Percentiles rank a stretch among this genome's conserved stretches.
These are phyloP conservation scores for Ciconia boyciana DNA, from an alignment of 2,113 vertebrate genomes.

Conservation along the genomic window DNA sequence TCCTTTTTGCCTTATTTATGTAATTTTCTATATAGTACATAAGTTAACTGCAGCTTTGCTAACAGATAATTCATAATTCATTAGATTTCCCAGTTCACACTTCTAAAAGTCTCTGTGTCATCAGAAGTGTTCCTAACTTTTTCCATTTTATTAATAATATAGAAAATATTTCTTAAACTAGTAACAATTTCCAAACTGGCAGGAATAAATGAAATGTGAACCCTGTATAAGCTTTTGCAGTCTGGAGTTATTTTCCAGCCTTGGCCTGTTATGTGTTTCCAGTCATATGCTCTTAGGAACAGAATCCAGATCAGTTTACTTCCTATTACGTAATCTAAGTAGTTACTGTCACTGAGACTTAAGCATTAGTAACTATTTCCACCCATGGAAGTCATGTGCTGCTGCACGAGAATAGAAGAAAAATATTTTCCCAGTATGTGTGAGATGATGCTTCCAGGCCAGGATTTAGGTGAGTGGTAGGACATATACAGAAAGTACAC, in stretches of 20 bases:
- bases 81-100: neutral
- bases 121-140: neutral
- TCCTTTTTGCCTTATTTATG: neutral
- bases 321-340: conserved; percentile 46
- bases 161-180: neutral
- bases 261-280: conserved; percentile 46
- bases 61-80: neutral
- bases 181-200: neutral
- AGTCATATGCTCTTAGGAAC: conserved; percentile 25
- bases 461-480: neutral
- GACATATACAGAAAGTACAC: neutral
- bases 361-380: conserved; percentile 33
- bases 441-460: neutral
- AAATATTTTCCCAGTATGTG: neutral
- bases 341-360: neutral
- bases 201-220: conserved; percentile 3
- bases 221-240: neutral
- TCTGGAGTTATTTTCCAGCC: neutral
- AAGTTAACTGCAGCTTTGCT: neutral
- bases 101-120: neutral
- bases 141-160: neutral
- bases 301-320: conserved; percentile 49
- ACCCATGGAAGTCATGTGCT: neutral
- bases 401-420: neutral
- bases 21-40: neutral